Percentiles rank a stretch among this genome's conserved stretches.
phyloP scores from a whole-genome alignment of 2,888 invertebrate genomes.

The Phragmatobia fuliginosa region DNA sequence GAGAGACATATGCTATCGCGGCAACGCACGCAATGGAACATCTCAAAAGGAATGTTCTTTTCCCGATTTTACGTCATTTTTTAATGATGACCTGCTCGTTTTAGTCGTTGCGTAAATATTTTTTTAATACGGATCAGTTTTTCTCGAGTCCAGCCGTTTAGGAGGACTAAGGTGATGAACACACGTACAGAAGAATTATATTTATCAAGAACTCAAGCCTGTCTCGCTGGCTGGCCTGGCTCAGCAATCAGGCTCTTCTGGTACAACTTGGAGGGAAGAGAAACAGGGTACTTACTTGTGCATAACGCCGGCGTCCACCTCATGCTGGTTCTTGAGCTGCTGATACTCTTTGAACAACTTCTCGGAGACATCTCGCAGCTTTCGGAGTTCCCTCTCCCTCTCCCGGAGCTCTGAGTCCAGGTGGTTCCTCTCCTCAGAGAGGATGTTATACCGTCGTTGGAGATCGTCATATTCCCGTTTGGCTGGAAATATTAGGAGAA shows the following conservation, averaged over 20 bases:
- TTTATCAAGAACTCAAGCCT: too few relatives aligned
- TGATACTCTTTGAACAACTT: conserved; percentile 91
- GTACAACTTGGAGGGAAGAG: neutral
- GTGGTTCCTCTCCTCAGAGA: conserved; percentile 86
- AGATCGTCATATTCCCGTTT: conserved; percentile 88
- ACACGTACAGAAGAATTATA: too few relatives aligned
- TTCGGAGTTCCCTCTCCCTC: conserved; percentile 88
- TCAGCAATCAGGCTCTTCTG: neutral
- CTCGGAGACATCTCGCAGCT: conserved; percentile 89
- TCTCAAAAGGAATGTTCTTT: too few relatives aligned
- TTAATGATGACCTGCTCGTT: too few relatives aligned
- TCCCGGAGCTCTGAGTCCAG: conserved; percentile 88
- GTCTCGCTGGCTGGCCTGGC: too few relatives aligned
- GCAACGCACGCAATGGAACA: too few relatives aligned
- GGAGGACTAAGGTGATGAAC: too few relatives aligned
- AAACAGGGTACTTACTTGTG: conserved; percentile 84
- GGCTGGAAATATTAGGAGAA: conserved; percentile 67
- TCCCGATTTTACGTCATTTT: too few relatives aligned
- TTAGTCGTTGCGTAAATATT: too few relatives aligned
- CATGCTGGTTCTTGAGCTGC: conserved; percentile 90
- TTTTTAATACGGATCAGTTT: too few relatives aligned
- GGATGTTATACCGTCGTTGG: conserved; percentile 87
- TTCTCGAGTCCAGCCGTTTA: too few relatives aligned
- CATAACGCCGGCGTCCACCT: conserved; percentile 91
- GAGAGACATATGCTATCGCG: too few relatives aligned